phyloP scores from a whole-genome alignment of 2,113 vertebrate genomes.

The Hemiprocne comata region DNA sequence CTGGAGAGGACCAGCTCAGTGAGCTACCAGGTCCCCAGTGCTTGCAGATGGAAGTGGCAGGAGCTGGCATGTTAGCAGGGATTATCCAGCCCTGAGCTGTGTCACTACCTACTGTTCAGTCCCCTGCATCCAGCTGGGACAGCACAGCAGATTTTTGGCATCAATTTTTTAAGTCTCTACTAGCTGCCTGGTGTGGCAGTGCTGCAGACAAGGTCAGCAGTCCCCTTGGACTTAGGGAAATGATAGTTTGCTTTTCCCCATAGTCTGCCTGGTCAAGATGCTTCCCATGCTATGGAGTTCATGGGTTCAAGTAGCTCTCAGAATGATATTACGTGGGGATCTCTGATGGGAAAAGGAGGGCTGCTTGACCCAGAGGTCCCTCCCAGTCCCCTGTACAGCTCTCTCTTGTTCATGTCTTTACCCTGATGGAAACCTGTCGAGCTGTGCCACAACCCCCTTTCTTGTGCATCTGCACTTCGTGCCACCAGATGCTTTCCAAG shows the following conservation, averaged over 20 bases:
- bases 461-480: background rate
- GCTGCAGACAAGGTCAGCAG: accelerated
- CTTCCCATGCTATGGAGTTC: background rate
- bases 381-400: background rate
- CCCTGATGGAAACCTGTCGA: background rate
- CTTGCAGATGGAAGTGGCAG: background rate
- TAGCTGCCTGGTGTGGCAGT: background rate
- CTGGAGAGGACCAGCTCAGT: background rate
- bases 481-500: background rate
- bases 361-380: background rate
- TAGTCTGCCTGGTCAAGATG: background rate
- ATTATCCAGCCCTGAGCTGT: background rate
- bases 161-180: accelerated
- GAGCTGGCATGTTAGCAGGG: background rate
- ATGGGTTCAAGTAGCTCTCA: background rate
- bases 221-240: background rate
- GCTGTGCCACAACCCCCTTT: background rate
- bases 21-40: background rate
- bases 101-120: background rate
- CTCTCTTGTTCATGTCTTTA: background rate
- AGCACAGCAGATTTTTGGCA: background rate
- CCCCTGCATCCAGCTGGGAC: background rate
- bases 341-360: background rate
- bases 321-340: background rate
- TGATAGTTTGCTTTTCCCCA: background rate